Evolutionary conservation across 2,113 vertebrate genomes (phyloP).

Genomic region (Austrofundulus limnaeus): DNA sequence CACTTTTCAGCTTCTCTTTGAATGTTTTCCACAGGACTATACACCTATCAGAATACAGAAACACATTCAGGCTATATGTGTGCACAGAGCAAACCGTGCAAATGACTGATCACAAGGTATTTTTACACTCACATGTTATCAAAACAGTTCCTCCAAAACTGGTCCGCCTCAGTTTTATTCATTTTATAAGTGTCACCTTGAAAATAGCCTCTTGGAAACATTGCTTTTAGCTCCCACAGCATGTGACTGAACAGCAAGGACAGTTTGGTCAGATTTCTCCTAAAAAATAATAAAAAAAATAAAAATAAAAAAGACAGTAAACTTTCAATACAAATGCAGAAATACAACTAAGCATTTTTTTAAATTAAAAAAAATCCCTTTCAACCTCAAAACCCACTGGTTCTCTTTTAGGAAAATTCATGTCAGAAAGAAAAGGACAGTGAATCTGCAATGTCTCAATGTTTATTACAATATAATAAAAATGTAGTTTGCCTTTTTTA

Average conservation of each 20-base stretch:
- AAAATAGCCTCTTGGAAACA: conserved; percentile 82
- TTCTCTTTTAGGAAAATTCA: too few relatives aligned
- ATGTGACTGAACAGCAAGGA: conserved; percentile 89
- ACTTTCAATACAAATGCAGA: conserved; percentile 8
- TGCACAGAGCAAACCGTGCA: neutral
- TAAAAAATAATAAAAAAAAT: conserved; percentile 41
- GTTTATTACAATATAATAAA: too few relatives aligned
- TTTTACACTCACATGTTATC: conserved; percentile 76
- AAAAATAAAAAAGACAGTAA: conserved; percentile 1
- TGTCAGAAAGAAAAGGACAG: neutral
- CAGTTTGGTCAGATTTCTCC: conserved; percentile 85
- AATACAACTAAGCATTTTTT: neutral
- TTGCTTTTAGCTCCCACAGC: conserved; percentile 78
- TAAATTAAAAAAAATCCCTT: neutral
- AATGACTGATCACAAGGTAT: neutral
- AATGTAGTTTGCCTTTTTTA: neutral
- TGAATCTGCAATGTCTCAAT: neutral
- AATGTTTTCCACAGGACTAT: conserved; percentile 84
- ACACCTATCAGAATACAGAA: conserved; percentile 72
- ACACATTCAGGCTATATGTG: neutral
- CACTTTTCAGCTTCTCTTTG: conserved; percentile 69
- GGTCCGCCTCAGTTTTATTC: conserved; percentile 72
- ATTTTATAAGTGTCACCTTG: conserved; percentile 79
- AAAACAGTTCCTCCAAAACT: conserved; percentile 84
- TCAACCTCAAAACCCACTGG: too few relatives aligned